Conservation (phyloP, 92 coral and sea anemone species). For the Parazoanthus atlanticus region DNA sequence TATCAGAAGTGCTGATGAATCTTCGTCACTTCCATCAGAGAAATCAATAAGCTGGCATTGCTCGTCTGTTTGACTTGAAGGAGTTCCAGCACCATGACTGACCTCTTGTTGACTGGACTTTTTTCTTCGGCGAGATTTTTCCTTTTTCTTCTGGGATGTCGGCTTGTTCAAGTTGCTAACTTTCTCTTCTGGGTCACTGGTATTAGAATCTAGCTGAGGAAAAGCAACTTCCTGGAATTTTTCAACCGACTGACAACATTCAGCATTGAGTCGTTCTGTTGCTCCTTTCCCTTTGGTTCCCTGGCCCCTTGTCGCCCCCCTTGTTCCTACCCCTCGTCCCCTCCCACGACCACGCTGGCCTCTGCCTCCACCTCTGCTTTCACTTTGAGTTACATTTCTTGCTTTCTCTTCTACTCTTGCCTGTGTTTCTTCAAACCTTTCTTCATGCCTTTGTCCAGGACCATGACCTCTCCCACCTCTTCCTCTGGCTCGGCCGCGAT, state of each 20-base stretch:
- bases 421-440: neutral
- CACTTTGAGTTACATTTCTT: neutral
- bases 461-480: neutral
- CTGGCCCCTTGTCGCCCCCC: neutral
- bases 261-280: neutral
- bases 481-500: neutral
- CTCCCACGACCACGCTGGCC: neutral
- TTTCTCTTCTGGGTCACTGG: neutral
- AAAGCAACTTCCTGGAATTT: neutral
- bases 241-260: neutral
- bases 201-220: neutral
- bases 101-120: neutral
- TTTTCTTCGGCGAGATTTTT: neutral
- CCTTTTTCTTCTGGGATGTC: neutral
- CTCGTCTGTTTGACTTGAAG: neutral
- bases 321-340: neutral
- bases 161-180: neutral
- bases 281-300: neutral
- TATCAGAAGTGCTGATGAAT: conserved; percentile 18
- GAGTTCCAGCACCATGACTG: neutral
- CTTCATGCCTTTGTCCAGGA: neutral
- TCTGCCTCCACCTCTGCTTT: neutral
- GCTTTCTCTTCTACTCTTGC: neutral
- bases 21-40: conserved; percentile 34
- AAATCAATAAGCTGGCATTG: conserved; percentile 24